Percentiles rank a stretch among this genome's conserved stretches.
Conservation (phyloP, 2,888 invertebrate species). For the Sclerodermus sp. region DNA sequence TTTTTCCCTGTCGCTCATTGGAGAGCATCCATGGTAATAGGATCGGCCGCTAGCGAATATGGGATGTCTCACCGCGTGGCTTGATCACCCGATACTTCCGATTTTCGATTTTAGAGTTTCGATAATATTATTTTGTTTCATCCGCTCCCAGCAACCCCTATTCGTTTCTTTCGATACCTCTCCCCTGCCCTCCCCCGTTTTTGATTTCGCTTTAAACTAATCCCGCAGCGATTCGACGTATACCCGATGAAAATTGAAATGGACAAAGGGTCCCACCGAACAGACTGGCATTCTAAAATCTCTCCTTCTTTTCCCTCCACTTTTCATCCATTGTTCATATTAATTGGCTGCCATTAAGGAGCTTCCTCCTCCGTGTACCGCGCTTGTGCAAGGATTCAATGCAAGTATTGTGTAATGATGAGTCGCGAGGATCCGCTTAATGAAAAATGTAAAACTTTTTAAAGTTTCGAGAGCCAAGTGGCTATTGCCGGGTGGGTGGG, state of each 20-base stretch:
- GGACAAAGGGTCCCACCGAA: constrained; percentile 1
- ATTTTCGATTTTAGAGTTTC: constrained; percentile 38
- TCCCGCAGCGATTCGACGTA: constrained; percentile 21
- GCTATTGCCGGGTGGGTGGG: too few species aligned
- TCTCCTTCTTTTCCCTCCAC: too few species aligned
- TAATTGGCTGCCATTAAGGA: too few species aligned
- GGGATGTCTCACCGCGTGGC: constrained; percentile 22
- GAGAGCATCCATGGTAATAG: constrained; percentile 13
- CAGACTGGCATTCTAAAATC: not conserved
- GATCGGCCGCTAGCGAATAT: constrained; percentile 18
- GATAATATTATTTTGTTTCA: constrained; percentile 30
- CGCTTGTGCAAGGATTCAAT: too few species aligned
- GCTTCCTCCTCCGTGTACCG: too few species aligned
- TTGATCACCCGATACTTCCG: constrained; percentile 33
- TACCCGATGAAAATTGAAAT: constrained; percentile 30
- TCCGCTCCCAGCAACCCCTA: not conserved
- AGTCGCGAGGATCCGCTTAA: too few species aligned
- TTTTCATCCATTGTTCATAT: too few species aligned
- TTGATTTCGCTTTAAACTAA: constrained; percentile 15
- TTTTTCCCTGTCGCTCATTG: constrained; percentile 1
- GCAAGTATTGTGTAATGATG: too few species aligned
- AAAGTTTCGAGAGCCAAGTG: too few species aligned
- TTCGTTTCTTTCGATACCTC: constrained; percentile 4
- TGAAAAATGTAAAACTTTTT: too few species aligned
- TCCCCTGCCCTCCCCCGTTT: not conserved